Percentiles rank a stretch among this genome's conserved stretches.
These are phyloP conservation scores for Chrysocyon brachyurus DNA, from an alignment of 2,797 vertebrate genomes.

Conservation along the genomic window DNA sequence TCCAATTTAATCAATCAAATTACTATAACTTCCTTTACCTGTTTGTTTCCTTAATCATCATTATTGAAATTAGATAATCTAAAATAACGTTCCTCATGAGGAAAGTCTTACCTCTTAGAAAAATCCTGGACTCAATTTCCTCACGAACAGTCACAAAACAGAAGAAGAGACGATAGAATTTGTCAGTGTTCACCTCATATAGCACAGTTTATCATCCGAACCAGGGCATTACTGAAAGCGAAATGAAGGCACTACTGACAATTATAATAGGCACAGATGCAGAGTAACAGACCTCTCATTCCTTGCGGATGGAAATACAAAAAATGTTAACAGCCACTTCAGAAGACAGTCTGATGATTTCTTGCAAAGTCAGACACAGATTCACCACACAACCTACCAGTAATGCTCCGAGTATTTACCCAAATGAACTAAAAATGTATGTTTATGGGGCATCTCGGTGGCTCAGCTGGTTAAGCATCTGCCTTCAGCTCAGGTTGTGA, in stretches of 20 bases:
- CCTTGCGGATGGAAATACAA: neutral
- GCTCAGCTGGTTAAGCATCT: neutral
- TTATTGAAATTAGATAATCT: constrained; percentile 48
- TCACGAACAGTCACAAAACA: neutral
- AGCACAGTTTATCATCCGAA: neutral
- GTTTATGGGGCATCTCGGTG: neutral
- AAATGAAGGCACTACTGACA: neutral
- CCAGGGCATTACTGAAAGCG: neutral
- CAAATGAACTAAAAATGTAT: constrained; percentile 51
- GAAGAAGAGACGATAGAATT: neutral
- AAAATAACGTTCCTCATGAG: constrained; percentile 5
- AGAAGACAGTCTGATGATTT: constrained; percentile 5
- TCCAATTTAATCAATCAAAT: neutral
- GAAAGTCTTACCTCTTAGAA: constrained; percentile 20
- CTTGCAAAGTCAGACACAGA: constrained; percentile 38
- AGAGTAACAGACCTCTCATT: neutral
- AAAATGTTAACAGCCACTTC: neutral
- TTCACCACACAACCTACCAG: neutral
- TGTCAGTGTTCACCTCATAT: neutral
- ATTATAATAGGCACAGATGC: neutral
- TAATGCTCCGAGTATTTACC: constrained; percentile 21
- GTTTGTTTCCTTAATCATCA: constrained; percentile 49
- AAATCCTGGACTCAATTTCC: neutral
- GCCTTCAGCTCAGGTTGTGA: neutral
- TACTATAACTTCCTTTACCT: constrained; percentile 22